These are phyloP conservation scores for Danaus melanippus DNA, from an alignment of 1,140 invertebrate genomes.

Conservation along the genomic window DNA sequence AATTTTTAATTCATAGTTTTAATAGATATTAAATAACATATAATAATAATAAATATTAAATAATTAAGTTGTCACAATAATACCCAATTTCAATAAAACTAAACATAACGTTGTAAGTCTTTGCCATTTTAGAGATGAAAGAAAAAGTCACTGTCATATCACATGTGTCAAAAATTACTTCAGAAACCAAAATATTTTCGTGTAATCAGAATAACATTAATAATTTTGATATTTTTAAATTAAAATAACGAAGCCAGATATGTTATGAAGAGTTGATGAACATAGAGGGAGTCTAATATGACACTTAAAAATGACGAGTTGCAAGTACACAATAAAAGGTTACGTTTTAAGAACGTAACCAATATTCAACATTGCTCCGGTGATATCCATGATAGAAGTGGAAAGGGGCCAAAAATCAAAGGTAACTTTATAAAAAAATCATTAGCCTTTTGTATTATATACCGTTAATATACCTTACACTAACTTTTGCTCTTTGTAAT, in stretches of 20 bases:
- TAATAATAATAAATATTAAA: too few relatives aligned
- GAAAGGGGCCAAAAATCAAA: slow-evolving; percentile 51
- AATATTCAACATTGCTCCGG: slow-evolving; percentile 44
- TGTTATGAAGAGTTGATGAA: slow-evolving; percentile 3
- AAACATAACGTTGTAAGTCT: too few relatives aligned
- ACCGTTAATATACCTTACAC: neutral
- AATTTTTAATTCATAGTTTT: too few relatives aligned
- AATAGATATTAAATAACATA: too few relatives aligned
- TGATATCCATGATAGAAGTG: slow-evolving; percentile 44
- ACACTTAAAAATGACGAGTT: slow-evolving; percentile 52
- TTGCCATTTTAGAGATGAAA: too few relatives aligned
- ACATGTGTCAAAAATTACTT: too few relatives aligned
- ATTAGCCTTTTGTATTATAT: too few relatives aligned
- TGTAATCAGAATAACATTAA: too few relatives aligned
- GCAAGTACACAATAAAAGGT: slow-evolving; percentile 56
- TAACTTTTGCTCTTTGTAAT: slow-evolving; percentile 22
- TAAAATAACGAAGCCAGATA: slow-evolving; percentile 5
- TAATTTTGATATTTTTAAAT: neutral
- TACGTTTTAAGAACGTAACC: slow-evolving; percentile 54
- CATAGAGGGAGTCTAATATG: slow-evolving; percentile 28
- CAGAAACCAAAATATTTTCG: too few relatives aligned
- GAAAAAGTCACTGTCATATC: too few relatives aligned
- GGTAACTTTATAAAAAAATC: slow-evolving; percentile 27
- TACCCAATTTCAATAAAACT: too few relatives aligned
- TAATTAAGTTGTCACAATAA: too few relatives aligned